Base-by-base conservation (phyloP, 2,113 vertebrate species). In the Otolemur garnettii region DNA sequence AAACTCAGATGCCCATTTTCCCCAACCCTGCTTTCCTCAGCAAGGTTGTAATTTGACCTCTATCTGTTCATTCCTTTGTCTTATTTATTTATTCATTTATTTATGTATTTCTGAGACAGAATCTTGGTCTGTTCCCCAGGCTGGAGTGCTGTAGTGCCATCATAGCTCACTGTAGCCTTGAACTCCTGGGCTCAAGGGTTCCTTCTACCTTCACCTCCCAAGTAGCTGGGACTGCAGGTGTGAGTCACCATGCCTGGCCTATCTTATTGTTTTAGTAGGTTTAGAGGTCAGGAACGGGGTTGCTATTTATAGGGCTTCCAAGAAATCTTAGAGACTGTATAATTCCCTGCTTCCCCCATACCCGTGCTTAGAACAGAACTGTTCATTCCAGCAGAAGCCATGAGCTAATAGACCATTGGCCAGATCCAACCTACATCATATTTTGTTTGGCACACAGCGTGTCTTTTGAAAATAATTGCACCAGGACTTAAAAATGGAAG, bases 381-480 rank as follows among this genome's bases (percentile, higher is more conserved):
- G 8, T 68, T 92, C 72, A 35, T 87, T 87, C 64, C 12, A 97
- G 81, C 19, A 78, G 60, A 88, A 88, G 64, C 35, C 89, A 82
- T 14, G 57, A 69, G 82, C 62, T 50, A 19, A 18, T 74, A 59
- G 42, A 7, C 38, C 10, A 22, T 53, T 72, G 88, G 38, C 50
- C 80, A 90, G 33, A 84, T 86, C 33, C 60, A 90, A 45, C 18
- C 66, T 28, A 50, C 21, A 19, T 59, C 60, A 35, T 80, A 18
- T 71, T 94, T 64, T 72, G 15, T 77, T 95, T 77, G 68, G 64
- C 50, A 42, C 35, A 74, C 24, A 79, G 18, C 82, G 11, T 66
- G 5, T 82, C 88, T 85, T 94, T 92, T 92, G 45, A 78, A 94
- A 93, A 79, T 86, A 71, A 82, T 66, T 75, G 55, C 26, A 57